phyloP scores from a whole-genome alignment of 2,113 vertebrate species.

The Centropus bengalensis region DNA sequence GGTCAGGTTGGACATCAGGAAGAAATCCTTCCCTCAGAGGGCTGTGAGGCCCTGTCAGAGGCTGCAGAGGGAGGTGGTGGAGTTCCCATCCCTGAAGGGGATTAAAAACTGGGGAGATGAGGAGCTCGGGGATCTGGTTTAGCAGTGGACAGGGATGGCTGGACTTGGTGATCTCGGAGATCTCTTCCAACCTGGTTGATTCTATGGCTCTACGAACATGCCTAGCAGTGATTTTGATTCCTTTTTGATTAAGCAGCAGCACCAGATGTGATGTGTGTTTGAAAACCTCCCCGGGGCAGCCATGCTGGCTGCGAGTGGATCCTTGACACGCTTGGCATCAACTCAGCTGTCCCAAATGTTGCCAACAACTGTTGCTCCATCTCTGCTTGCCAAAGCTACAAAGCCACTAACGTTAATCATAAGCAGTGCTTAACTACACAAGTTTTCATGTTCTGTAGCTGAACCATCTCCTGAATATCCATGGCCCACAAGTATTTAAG shows the following conservation, averaged over 20 bases:
- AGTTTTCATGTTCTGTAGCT: neutral
- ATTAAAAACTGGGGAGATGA: too few relatives aligned
- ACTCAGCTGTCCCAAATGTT: slow-evolving; percentile 50
- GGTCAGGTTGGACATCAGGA: too few relatives aligned
- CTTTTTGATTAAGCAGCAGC: neutral
- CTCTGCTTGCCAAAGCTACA: slow-evolving; percentile 48
- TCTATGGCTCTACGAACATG: neutral
- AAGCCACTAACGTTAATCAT: neutral
- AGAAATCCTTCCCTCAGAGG: too few relatives aligned
- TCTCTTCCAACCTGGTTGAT: too few relatives aligned
- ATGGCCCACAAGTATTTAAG: neutral
- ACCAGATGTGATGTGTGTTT: neutral
- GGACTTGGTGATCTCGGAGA: too few relatives aligned
- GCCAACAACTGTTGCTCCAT: slow-evolving; percentile 58
- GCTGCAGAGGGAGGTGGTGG: too few relatives aligned
- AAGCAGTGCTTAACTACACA: neutral
- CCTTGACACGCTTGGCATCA: slow-evolving; percentile 60
- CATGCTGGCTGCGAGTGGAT: slow-evolving; percentile 44
- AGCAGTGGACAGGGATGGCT: too few relatives aligned
- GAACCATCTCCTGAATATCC: neutral
- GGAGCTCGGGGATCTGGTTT: too few relatives aligned
- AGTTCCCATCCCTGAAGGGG: too few relatives aligned
- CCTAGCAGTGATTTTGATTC: neutral
- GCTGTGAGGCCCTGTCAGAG: too few relatives aligned
- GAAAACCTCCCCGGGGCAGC: neutral